Percentiles rank a stretch among this genome's conserved stretches.
Conservation (phyloP, 2,797 vertebrate species). For the Typhlichthys subterraneus region DNA sequence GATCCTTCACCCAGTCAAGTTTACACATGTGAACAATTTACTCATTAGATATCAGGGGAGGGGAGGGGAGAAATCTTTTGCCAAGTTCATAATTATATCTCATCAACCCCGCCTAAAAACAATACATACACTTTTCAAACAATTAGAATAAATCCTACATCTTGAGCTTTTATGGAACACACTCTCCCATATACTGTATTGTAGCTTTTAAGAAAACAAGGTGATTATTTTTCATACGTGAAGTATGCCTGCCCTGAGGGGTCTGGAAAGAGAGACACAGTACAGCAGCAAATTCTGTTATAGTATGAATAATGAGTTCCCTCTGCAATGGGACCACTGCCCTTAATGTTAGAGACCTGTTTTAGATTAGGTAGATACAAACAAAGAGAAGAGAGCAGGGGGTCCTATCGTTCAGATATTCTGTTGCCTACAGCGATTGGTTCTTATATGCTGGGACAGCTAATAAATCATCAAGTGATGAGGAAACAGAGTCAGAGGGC, state of each 20-base stretch:
- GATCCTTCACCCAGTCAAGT: not conserved
- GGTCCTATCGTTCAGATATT: slow-evolving; percentile 54
- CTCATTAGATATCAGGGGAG: slow-evolving; percentile 3
- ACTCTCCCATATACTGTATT: slow-evolving; percentile 15
- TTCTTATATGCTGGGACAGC: slow-evolving; percentile 16
- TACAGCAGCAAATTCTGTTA: slow-evolving; percentile 70
- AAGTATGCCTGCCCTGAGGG: slow-evolving; percentile 40
- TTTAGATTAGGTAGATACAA: slow-evolving; percentile 62
- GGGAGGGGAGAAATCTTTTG: no score
- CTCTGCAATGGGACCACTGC: slow-evolving; percentile 56
- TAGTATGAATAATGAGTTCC: slow-evolving; percentile 73
- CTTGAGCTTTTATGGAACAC: slow-evolving; percentile 4
- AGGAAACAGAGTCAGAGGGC: slow-evolving; percentile 32
- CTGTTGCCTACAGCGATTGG: slow-evolving; percentile 26
- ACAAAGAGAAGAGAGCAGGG: slow-evolving; percentile 25
- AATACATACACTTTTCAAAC: slow-evolving; percentile 10
- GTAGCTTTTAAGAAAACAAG: slow-evolving; percentile 47
- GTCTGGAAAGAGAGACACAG: slow-evolving; percentile 34
- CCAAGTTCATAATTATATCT: no score
- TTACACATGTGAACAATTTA: slow-evolving; percentile 27
- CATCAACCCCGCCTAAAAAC: slow-evolving; percentile 1
- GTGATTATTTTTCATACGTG: slow-evolving; percentile 51
- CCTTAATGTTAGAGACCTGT: slow-evolving; percentile 74
- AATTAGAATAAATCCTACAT: slow-evolving; percentile 4
- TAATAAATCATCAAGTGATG: slow-evolving; percentile 17